Evolutionary conservation across 2,888 invertebrate genomes (phyloP), one percentile per base, ranked within the genome.

Genomic region (Acronicta aceris): DNA sequence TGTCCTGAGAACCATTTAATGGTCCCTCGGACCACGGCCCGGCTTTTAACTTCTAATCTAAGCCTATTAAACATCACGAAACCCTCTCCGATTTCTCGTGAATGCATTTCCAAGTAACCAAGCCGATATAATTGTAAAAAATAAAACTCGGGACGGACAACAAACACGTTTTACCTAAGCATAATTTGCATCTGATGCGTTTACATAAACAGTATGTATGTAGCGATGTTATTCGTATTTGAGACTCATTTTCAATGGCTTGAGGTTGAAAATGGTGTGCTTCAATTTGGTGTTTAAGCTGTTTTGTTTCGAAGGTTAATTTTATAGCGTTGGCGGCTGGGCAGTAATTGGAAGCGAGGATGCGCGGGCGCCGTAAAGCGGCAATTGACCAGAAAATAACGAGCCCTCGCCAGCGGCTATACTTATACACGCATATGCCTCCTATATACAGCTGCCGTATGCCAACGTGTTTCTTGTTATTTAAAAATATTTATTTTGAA

Each of bases 321-420:
- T 94, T 94, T 94, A 94, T 93, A 82, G 90, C 89, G 88, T 86
- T 92, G 92, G 92, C 94, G 94, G 94, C 94, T 87, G 91, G 85
- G 85, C 87, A 84, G 89, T 94, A 94, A 94, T 94, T 94, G 93
- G 94, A 94, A 89, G 92, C 88, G 89, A 91, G 91, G 94, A 94
- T 94, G 94, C 94, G 93, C 93, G 89, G 90, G 87, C 94, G 93
- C 93, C 85, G 88, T 93, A 94, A 92, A 93, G 89, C 90, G 88
- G 93, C 94, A 93, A 93, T 94, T 92, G 94, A 94, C 94, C 94
- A 94, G 94, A 94, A 94, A 94, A 94, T 94, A 94, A 94, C 94
- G 91, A 94, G 94, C 91, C 86, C 85, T 89, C 80, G 85, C 80
- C 85, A 81, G 80, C 71, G 78, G 77, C 74, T 82, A 84, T 82